A percentile compares a stretch with the other conserved stretches of the same genome.
Conservation (phyloP, 2,113 vertebrate genomes). For the Noctilio leporinus region DNA sequence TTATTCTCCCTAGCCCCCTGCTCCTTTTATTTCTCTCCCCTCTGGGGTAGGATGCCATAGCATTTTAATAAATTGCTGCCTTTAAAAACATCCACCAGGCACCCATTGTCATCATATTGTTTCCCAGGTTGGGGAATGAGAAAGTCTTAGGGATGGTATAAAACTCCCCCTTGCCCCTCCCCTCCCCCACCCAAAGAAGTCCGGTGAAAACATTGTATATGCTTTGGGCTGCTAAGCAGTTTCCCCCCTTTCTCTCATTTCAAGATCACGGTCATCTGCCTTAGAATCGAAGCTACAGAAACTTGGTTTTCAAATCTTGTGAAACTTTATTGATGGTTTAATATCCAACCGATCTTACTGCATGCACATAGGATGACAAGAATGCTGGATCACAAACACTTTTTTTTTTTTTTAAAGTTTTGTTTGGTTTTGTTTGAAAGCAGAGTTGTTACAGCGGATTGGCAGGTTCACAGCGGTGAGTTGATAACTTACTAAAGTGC, state of each 20-base stretch:
- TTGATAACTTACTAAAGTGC: constrained; percentile 85
- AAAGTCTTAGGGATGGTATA: constrained; percentile 52
- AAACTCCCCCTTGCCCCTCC: not conserved
- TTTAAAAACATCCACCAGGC: constrained; percentile 22
- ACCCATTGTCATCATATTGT: constrained; percentile 26
- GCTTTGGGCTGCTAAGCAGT: constrained; percentile 8
- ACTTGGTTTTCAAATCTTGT: constrained; percentile 87
- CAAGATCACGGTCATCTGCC: constrained; percentile 69
- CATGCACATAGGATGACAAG: constrained; percentile 98
- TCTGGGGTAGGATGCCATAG: not conserved
- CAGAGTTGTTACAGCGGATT: constrained; percentile 92
- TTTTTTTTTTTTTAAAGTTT: constrained; percentile 74
- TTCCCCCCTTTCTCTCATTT: constrained; percentile 42
- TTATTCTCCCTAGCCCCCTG: not conserved
- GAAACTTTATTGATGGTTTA: constrained; percentile 99
- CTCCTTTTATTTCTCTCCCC: not conserved
- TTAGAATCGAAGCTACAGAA: constrained; percentile 82
- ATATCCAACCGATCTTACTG: constrained; percentile 94
- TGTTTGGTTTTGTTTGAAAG: constrained; percentile 86
- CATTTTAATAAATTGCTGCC: constrained; percentile 18
- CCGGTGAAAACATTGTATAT: constrained; percentile 9
- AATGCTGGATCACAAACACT: constrained; percentile 95
- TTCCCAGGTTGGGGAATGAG: constrained; percentile 56
- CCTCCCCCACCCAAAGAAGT: constrained; percentile 55
- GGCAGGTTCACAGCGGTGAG: constrained; percentile 91